Base-by-base conservation (phyloP, 2,797 vertebrate genomes). In the Cacajao melanocephalus region DNA sequence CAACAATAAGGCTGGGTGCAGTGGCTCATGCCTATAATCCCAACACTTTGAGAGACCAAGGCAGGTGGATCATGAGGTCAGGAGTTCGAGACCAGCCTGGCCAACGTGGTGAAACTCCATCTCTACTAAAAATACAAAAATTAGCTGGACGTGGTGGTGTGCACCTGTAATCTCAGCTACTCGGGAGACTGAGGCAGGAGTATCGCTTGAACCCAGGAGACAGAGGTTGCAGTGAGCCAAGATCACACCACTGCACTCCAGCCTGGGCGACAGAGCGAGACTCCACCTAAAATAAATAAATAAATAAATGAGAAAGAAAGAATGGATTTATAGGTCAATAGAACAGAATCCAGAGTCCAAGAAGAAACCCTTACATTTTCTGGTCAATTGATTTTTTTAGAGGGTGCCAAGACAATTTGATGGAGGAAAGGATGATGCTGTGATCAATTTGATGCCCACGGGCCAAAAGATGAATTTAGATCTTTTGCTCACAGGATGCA, bases 371-470 rank as follows among this genome's bases (percentile, higher is more conserved):
- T 90, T 81, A 72, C 19, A 70, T 80, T 95, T 96, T 96, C 81
- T 86, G n/a, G 24, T 70, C 48, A 85, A n/a, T 41, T 78, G 78
- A 58, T 75, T 95, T 96, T 96, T 96, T 90, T 8, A 90, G 72
- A 81, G 84, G 19, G 4, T 92, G 7, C 33, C n/a, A 84, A 95
- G 33, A 86, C 41, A 73, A 93, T 81, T 94, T 48, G 39, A n/a
- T 64, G 36, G 58, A 17, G 7, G 48, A 76, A 80, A 82, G 55
- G 41, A 83, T 30, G 28, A 26, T 46, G 50, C 70, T 83, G 61
- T 33, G 55, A 83, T 67, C 70, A 52, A 78, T 10, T 72, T 10
- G 80, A 28, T 94, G 84, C 30, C 12, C 76, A 78, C 13, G 80
- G 46, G 70, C 70, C 73, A 78, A 93, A 80, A 88, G 83, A 78